These are phyloP conservation scores for Phrynocephalus forsythii DNA, from an alignment of 2,797 vertebrate species.

Conservation along the genomic window DNA sequence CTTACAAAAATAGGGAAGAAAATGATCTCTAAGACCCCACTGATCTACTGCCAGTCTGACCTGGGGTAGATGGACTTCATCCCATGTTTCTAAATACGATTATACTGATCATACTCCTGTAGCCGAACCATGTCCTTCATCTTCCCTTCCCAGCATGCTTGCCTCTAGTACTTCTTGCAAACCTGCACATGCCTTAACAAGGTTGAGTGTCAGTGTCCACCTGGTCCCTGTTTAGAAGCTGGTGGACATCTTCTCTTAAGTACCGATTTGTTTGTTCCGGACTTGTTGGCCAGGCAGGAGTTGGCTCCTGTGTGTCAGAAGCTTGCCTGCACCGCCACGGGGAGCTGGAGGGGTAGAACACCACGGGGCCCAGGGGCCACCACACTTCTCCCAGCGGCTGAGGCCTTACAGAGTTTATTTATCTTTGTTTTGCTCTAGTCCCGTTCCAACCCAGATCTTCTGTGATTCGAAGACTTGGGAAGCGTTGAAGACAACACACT, in stretches of 20 bases:
- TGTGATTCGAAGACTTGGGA: not conserved
- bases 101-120: not conserved
- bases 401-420: too few species aligned
- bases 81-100: too few species aligned
- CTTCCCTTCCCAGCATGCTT: not conserved
- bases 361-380: too few species aligned
- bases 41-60: too few species aligned
- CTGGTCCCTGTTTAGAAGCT: conserved; percentile 78
- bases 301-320: conserved; percentile 48
- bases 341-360: accelerated
- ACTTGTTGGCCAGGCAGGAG: conserved; percentile 64
- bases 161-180: not conserved
- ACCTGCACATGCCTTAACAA: conserved; percentile 53
- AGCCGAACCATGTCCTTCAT: not conserved
- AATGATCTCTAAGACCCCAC: too few species aligned
- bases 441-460: too few species aligned
- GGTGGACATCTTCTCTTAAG: conserved; percentile 76
- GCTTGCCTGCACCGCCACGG: conserved; percentile 32
- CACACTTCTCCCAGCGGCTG: too few species aligned
- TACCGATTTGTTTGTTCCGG: conserved; percentile 81
- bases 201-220: conserved; percentile 64
- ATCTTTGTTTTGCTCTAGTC: too few species aligned
- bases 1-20: too few species aligned
- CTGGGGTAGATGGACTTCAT: too few species aligned
- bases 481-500: not conserved